Percentiles rank a stretch among this genome's conserved stretches.
These are phyloP conservation scores for Neoseiulus cucumeris DNA, from an alignment of 1,140 invertebrate genomes.

Conservation along the genomic window DNA sequence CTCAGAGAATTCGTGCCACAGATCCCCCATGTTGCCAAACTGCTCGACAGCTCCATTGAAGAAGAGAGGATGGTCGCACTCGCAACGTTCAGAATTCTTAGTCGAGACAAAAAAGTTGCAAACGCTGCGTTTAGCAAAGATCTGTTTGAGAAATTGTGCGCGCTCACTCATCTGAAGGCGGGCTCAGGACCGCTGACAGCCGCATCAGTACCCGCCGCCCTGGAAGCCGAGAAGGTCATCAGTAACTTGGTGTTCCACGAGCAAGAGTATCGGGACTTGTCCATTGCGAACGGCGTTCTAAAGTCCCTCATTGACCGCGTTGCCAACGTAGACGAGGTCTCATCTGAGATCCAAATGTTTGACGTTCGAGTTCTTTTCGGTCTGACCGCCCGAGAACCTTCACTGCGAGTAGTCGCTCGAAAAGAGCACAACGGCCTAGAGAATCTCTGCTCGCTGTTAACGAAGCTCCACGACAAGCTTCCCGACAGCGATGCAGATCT, in stretches of 20 bases:
- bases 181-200: not conserved
- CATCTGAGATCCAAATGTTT: constrained; percentile 37
- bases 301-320: not conserved
- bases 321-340: not conserved
- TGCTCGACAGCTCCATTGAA: not conserved
- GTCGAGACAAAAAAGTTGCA: not conserved
- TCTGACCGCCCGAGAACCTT: constrained; percentile 52
- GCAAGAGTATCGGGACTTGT: not conserved
- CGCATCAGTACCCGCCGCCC: not conserved
- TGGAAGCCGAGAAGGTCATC: not conserved
- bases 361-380: constrained; percentile 73
- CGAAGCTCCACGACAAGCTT: constrained; percentile 16
- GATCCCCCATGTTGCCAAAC: too few species aligned
- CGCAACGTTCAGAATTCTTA: not conserved
- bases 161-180: not conserved
- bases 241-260: not conserved
- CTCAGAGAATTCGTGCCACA: not conserved
- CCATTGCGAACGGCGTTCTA: not conserved
- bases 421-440: not conserved
- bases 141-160: not conserved
- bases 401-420: constrained; percentile 30
- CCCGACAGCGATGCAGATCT: constrained; percentile 44
- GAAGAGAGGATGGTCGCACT: not conserved
- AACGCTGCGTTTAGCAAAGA: not conserved
- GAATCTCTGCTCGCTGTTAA: constrained; percentile 9